Base-by-base conservation (phyloP, 2,888 invertebrate genomes). In the Acanthococcus lagerstroemiae region DNA sequence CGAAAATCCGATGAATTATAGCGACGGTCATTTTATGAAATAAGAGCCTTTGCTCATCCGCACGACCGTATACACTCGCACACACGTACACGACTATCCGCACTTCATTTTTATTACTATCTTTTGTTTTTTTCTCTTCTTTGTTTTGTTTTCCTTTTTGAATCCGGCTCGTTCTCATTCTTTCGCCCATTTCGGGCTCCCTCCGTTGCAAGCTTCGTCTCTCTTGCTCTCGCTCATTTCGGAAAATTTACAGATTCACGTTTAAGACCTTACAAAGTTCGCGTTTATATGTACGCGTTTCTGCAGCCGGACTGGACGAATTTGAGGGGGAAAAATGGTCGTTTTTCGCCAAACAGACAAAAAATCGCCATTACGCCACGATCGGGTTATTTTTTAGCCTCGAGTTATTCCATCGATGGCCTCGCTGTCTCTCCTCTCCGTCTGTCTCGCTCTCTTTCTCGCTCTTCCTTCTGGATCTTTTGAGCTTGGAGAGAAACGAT, bases 1-100 rank as follows among this genome's bases (percentile, higher is more conserved):
- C 58, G 58, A 58, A 58, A 58, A 58, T 58, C 58, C 58, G 58
- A 58, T 58, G 58, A 58, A 58, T 58, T 58, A 58, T 58, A 46
- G 58, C 58, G 58, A 58, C 58, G 58, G 58, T 58, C 58, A 58
- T 58, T 45, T 58, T 46, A 58, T 58, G 46, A 58, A 58, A 58
- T 46, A 58, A 58, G 58, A 58, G 58, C 58, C 58, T 58, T 58
- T 58, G 46, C 46, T 58, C 58, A 46, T 58, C 58, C 26, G 25
- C 55, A 30, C 26, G 27, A 27, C 21, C 55, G 22, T 21, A 12
- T 21, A 55, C 55, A 55, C 19, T 55, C 26, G 55, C 55, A 55
- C 19, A 55, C 15, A 52, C 21, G 15, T 22, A 21, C 15, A 52
- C 22, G 5, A 37, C 12, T n/a, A 37, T 37, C 37, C n/a, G n/a